Percentiles rank a stretch among this genome's conserved stretches.
phyloP scores from a whole-genome alignment of 2,888 invertebrate species.

The Spisula solida region DNA sequence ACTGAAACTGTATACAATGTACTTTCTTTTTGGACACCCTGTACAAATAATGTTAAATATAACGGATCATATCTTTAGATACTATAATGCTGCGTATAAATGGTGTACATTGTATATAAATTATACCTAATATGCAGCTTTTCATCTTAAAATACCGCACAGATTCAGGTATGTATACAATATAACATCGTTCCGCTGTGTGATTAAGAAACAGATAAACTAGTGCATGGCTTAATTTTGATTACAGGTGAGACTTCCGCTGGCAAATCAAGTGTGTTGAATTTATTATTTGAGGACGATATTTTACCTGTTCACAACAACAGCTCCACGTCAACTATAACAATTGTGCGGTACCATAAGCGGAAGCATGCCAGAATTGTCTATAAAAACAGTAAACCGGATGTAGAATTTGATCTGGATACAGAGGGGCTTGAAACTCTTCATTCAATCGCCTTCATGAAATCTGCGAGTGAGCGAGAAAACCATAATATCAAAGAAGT shows the following conservation, averaged over 20 bases:
- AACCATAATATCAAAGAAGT: constrained; percentile 74
- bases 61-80: no score
- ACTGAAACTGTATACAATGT: no score
- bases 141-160: no score
- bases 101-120: no score
- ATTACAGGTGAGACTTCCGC: constrained; percentile 83
- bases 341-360: constrained; percentile 75
- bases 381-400: constrained; percentile 56
- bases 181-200: background rate
- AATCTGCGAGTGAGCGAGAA: constrained; percentile 63
- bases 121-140: no score
- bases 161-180: background rate
- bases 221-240: background rate
- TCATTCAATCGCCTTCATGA: constrained; percentile 68
- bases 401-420: constrained; percentile 62
- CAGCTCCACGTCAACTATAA: constrained; percentile 82
- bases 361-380: constrained; percentile 67
- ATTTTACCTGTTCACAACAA: constrained; percentile 78
- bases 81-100: no score
- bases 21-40: no score
- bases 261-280: constrained; percentile 84
- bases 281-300: constrained; percentile 79
- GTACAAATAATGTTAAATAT: no score
- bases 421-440: constrained; percentile 57
- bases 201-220: background rate